phyloP scores from a whole-genome alignment of 1,140 invertebrate species.

The Oscheius sp. region DNA sequence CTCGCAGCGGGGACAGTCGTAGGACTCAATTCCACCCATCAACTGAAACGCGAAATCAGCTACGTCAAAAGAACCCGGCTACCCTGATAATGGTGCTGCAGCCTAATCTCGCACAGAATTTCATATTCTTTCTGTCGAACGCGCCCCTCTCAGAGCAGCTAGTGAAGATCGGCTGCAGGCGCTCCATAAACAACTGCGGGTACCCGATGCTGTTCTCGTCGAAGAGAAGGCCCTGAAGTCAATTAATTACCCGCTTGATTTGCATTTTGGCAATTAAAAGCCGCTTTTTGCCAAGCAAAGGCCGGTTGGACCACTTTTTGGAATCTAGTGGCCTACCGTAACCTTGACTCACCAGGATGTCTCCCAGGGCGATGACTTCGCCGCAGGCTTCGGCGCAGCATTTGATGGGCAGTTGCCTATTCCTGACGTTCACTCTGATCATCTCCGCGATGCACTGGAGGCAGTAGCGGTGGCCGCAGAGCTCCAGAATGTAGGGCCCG shows the following conservation, averaged over 20 bases:
- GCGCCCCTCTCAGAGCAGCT: neutral
- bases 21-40: no score
- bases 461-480: slow-evolving; percentile 3
- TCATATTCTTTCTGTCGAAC: neutral
- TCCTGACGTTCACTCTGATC: no score
- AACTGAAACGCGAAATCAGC: no score
- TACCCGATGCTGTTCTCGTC: neutral
- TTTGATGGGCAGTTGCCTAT: no score
- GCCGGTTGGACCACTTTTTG: neutral
- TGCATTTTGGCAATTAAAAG: neutral
- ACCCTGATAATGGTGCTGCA: no score
- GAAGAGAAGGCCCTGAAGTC: slow-evolving; percentile 2
- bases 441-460: neutral
- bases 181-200: neutral
- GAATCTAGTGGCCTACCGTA: no score
- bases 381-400: neutral
- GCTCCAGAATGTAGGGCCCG: neutral
- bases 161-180: neutral
- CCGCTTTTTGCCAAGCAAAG: no score
- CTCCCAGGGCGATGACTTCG: neutral
- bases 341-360: no score
- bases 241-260: no score
- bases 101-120: neutral
- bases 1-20: neutral
- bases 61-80: no score